Percentiles rank a stretch among this genome's conserved stretches.
phyloP scores from a whole-genome alignment of 2,888 invertebrate genomes.

The Sericinus montela region DNA sequence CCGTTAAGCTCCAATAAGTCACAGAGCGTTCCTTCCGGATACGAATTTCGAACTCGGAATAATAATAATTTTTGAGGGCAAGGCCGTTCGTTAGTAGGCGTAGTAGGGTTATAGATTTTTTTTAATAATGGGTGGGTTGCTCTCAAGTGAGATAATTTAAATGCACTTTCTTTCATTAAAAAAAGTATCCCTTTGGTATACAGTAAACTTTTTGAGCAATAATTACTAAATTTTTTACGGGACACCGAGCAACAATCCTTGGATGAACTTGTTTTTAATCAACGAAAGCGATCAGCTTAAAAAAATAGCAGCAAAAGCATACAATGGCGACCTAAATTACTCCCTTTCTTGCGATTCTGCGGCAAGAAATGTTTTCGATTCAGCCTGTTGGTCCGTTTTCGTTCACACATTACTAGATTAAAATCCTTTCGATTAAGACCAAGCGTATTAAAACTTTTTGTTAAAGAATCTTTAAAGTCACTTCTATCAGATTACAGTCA shows the following conservation, averaged over 20 bases:
- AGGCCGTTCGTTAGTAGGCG: conserved; percentile 5
- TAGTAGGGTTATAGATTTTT: background rate
- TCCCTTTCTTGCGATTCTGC: conserved; percentile 5
- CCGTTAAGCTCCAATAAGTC: conserved; percentile 1
- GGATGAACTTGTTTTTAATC: conserved; percentile 16
- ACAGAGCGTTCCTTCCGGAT: conserved; percentile 17
- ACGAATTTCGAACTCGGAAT: conserved; percentile 5
- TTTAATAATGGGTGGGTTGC: background rate
- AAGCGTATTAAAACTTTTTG: no score
- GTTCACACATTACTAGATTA: no score
- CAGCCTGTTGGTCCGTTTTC: background rate
- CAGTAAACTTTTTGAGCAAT: background rate
- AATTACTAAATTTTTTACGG: background rate
- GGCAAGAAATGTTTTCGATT: conserved; percentile 4
- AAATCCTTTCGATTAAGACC: no score
- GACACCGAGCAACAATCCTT: background rate
- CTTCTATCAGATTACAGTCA: no score
- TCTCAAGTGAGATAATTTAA: background rate
- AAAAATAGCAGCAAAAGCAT: background rate
- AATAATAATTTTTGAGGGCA: conserved; percentile 6
- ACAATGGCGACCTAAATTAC: conserved; percentile 13
- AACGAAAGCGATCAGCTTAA: conserved; percentile 13
- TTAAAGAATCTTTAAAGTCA: no score
- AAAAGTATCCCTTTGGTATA: no score
- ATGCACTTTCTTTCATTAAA: background rate